Evolutionary conservation across 2,113 vertebrate species (phyloP), one percentile per base, ranked within the genome.

Genomic region (Pagrus major): DNA sequence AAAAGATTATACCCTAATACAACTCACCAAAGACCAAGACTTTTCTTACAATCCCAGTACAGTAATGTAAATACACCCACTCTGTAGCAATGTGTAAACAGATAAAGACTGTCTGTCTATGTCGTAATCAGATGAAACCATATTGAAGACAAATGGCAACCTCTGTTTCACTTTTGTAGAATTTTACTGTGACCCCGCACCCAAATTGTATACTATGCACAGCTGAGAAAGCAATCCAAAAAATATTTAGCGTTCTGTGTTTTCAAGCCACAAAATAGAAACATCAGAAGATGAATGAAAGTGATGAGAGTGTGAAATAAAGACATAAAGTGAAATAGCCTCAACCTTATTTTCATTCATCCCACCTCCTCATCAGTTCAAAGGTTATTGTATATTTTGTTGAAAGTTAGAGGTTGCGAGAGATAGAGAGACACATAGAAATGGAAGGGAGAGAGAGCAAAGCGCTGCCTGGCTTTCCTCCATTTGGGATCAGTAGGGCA

Each of bases 401-500:
- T 64, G 14, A 69, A 31, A 18, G 65, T 65, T 42, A 61, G 39
- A 73, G 27, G 44, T n/a, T 0, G 68, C 76, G 64, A 41, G 37
- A 61, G 41, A n/a, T 21, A 35, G 31, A 71, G 80, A 77, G n/a
- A 31, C 9, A 54, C 4, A 55, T 31, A 15, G 33, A 31, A 1
- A 78, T 3, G 33, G 27, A 58, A 47, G 21, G n/a, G 52, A 69
- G 64, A 66, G 39, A 58, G 42, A 61, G 54, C 18, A 60, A 29
- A 69, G 29, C 44, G 33, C 52, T 44, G 41, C 39, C 73, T 86
- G 76, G 70, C 56, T 47, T 51, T 56, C 25, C 54, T 88, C 80
- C 77, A 84, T 73, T 27, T 56, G 58, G 72, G 85, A 69, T 87
- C 85, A 71, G 33, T 1, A 78, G 82, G 77, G 37, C 83, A 90